Conservation (phyloP, 2,113 vertebrate genomes). For the Sylvia atricapilla region DNA sequence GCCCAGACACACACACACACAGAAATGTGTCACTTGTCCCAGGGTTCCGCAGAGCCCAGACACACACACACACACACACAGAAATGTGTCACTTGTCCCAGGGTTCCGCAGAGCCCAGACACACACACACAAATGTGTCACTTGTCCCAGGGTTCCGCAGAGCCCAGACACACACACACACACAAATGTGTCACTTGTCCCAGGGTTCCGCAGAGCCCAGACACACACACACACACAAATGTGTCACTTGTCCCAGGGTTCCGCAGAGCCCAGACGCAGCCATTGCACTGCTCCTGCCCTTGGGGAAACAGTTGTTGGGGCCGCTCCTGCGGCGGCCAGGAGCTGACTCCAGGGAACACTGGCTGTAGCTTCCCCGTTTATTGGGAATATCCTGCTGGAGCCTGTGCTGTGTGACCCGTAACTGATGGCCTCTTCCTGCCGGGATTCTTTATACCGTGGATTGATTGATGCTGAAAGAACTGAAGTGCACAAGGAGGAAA, state of each 20-base stretch:
- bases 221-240: neutral
- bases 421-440: neutral
- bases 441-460: neutral
- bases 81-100: too few species aligned
- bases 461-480: neutral
- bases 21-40: too few species aligned
- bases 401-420: neutral
- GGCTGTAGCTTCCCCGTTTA: rapidly evolving
- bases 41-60: too few species aligned
- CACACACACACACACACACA: too few species aligned
- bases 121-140: too few species aligned
- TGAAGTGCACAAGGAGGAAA: neutral
- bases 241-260: neutral
- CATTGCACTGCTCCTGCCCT: rapidly evolving
- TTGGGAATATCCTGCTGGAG: neutral
- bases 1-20: too few species aligned
- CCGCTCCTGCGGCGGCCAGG: neutral
- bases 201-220: too few species aligned
- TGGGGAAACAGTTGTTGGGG: neutral
- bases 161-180: too few species aligned
- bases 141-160: too few species aligned
- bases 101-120: too few species aligned
- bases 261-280: neutral
- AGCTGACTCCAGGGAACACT: neutral
- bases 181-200: too few species aligned